Conservation (phyloP, 64 coral and sea anemone genomes). For the Exaiptasia diaphana region DNA sequence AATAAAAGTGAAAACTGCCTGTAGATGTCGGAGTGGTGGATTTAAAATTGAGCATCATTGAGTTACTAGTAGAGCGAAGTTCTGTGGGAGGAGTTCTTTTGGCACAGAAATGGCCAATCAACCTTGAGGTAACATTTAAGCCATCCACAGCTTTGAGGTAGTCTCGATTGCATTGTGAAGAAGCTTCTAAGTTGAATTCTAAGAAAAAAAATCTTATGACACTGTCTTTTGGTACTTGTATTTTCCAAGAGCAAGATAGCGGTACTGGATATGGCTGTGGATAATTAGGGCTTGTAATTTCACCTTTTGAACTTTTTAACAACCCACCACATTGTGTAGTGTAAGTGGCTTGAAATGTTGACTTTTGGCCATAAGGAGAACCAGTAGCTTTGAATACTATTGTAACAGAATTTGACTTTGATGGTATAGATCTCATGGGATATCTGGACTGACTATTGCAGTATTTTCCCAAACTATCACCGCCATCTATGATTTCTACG, state of each 20-base stretch:
- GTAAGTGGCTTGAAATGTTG: constrained; percentile 56
- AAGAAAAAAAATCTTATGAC: constrained; percentile 62
- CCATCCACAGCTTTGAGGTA: constrained; percentile 71
- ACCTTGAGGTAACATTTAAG: constrained; percentile 37
- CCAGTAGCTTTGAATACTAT: constrained; percentile 35
- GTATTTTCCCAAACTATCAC: constrained; percentile 16
- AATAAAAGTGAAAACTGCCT: constrained; percentile 49
- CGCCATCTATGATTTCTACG: constrained; percentile 27
- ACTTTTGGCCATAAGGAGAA: not conserved
- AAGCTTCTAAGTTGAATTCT: constrained; percentile 50
- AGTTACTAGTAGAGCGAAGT: constrained; percentile 61
- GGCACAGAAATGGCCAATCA: constrained; percentile 75
- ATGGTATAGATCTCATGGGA: constrained; percentile 28
- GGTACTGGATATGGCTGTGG: constrained; percentile 54
- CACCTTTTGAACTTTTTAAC: not conserved
- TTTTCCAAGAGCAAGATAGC: constrained; percentile 67
- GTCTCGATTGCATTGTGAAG: constrained; percentile 65
- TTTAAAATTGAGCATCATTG: constrained; percentile 64
- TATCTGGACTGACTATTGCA: constrained; percentile 13
- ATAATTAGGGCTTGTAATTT: constrained; percentile 55
- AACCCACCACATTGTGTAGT: constrained; percentile 57
- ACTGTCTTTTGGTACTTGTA: constrained; percentile 57
- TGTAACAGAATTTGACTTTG: not conserved
- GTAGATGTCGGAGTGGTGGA: constrained; percentile 41
- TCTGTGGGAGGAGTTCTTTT: not conserved